Evolutionary conservation across 2,113 vertebrate species (phyloP).

Genomic region (Sphaerodactylus townsendi): DNA sequence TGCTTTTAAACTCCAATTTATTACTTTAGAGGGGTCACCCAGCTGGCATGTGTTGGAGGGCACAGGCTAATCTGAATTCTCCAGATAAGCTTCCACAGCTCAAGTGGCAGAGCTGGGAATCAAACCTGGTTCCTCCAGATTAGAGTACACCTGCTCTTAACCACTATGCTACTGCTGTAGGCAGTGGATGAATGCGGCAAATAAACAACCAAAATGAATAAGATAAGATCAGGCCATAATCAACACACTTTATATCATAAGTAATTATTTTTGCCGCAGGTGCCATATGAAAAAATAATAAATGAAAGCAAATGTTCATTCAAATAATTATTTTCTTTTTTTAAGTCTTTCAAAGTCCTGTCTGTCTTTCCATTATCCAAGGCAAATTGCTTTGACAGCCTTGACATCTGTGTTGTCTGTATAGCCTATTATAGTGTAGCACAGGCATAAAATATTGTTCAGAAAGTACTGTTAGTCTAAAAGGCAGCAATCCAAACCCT

Average conservation of each 20-base stretch:
- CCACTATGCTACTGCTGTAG: too few relatives aligned
- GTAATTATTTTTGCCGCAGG: conserved; percentile 27
- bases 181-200: too few relatives aligned
- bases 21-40: too few relatives aligned
- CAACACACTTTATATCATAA: conserved; percentile 43
- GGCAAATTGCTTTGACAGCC: conserved; percentile 74
- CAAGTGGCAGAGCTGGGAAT: too few relatives aligned
- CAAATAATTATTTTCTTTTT: conserved; percentile 54
- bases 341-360: conserved; percentile 69
- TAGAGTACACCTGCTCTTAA: too few relatives aligned
- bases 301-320: conserved; percentile 56
- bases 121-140: too few relatives aligned
- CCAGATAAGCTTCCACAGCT: too few relatives aligned
- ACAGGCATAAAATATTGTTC: conserved; percentile 72
- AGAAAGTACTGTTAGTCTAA: conserved; percentile 68
- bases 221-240: not conserved
- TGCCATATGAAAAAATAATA: not conserved
- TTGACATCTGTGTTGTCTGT: conserved; percentile 71
- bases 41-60: too few relatives aligned
- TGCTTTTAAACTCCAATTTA: too few relatives aligned
- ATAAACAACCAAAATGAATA: not conserved
- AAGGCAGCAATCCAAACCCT: conserved; percentile 70
- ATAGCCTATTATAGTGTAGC: conserved; percentile 69
- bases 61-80: too few relatives aligned
- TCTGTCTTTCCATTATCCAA: conserved; percentile 63